Evolutionary conservation across 2,113 vertebrate genomes (phyloP).

Genomic region (Poicephalus meyeri): DNA sequence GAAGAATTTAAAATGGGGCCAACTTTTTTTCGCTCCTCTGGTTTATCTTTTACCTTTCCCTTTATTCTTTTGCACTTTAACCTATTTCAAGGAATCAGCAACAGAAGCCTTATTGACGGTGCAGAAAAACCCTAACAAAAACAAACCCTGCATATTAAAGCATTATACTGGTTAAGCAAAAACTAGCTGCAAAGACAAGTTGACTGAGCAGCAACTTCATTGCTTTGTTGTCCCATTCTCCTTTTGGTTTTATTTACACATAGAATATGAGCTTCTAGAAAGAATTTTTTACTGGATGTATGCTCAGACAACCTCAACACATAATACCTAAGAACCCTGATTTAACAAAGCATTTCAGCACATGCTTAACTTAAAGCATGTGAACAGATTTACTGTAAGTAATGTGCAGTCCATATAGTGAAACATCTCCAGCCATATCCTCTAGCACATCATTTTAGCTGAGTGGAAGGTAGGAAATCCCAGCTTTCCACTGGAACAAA

Average conservation of each 20-base stretch:
- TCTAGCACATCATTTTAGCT: not conserved
- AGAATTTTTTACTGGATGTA: not conserved
- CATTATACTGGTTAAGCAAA: not conserved
- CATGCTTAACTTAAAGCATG: not conserved
- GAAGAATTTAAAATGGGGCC: not conserved
- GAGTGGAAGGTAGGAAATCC: not conserved
- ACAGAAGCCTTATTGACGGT: not conserved
- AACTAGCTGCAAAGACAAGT: not conserved
- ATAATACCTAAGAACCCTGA: not conserved
- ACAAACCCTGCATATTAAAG: not conserved
- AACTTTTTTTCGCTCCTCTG: not conserved
- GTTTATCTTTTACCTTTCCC: not conserved
- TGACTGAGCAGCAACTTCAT: not conserved
- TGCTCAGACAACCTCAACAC: not conserved
- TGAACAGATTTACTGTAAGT: not conserved
- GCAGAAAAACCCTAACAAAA: not conserved
- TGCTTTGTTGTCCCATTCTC: not conserved
- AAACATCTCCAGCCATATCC: not conserved
- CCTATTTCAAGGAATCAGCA: not conserved
- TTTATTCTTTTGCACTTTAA: not conserved
- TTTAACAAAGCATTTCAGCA: constrained; percentile 3
- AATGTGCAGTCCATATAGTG: not conserved
- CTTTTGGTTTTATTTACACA: not conserved
- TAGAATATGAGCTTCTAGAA: not conserved
- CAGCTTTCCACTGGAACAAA: not conserved